A percentile compares a stretch with the other conserved stretches of the same genome.
Conservation (phyloP, 2,797 vertebrate species). For the Hafferia zeledoni region DNA sequence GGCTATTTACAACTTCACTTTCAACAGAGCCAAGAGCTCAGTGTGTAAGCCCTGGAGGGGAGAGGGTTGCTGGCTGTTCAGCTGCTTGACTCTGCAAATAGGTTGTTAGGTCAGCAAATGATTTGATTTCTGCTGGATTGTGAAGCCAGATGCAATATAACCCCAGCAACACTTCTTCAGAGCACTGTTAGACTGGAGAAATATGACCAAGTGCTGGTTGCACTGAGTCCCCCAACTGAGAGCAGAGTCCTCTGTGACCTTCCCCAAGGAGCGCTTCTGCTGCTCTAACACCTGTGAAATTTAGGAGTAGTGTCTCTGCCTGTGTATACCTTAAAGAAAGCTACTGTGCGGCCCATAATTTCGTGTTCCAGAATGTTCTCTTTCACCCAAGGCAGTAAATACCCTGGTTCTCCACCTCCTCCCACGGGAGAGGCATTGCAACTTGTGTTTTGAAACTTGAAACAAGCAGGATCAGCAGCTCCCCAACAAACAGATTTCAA, state of each 20-base stretch:
- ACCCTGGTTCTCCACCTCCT: background rate
- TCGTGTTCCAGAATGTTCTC: background rate
- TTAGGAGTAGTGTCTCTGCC: background rate
- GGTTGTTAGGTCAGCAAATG: background rate
- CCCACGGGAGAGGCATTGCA: background rate
- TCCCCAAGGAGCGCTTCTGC: background rate
- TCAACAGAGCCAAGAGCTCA: background rate
- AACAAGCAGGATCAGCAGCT: background rate
- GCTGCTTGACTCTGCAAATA: background rate
- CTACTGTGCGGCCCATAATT: background rate
- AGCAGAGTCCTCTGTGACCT: background rate
- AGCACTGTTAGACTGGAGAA: background rate
- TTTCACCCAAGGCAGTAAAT: background rate
- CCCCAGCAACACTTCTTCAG: background rate
- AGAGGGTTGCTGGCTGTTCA: background rate
- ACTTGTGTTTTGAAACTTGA: background rate
- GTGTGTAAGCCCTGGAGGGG: background rate
- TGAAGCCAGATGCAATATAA: conserved; percentile 16
- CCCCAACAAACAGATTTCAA: background rate
- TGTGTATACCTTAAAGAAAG: background rate
- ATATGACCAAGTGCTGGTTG: background rate
- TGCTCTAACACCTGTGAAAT: background rate
- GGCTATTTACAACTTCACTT: background rate
- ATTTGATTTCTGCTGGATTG: conserved; percentile 13
- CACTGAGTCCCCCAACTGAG: background rate